phyloP scores from a whole-genome alignment of 2,888 invertebrate genomes.

The Pharmacophagus antenor region DNA sequence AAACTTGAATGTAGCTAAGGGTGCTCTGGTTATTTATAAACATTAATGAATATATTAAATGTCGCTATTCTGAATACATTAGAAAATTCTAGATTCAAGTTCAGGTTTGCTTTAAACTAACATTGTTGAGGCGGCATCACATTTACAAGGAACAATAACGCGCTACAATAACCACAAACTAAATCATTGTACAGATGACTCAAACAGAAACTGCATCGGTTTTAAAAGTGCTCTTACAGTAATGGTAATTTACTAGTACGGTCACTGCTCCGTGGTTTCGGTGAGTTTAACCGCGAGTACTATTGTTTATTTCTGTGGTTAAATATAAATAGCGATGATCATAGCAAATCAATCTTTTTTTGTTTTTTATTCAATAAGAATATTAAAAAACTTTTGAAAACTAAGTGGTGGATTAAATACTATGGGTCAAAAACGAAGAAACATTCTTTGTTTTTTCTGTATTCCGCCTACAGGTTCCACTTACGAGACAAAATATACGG shows the following conservation, averaged over 20 bases:
- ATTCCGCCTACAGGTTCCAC: too few relatives aligned
- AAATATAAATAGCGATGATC: conserved; percentile 8
- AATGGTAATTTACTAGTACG: conserved; percentile 5
- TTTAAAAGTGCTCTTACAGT: conserved; percentile 9
- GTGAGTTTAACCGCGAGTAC: conserved; percentile 14
- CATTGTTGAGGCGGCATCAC: conserved; percentile 1
- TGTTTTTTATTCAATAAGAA: not conserved
- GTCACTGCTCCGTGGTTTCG: conserved; percentile 13
- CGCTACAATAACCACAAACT: conserved; percentile 7
- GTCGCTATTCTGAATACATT: too few relatives aligned
- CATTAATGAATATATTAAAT: too few relatives aligned
- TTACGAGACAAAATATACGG: too few relatives aligned
- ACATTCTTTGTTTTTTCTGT: too few relatives aligned
- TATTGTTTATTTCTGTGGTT: conserved; percentile 17
- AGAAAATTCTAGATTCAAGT: not conserved
- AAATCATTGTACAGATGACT: conserved; percentile 4
- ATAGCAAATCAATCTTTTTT: not conserved
- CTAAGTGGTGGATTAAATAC: too few relatives aligned
- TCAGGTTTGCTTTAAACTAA: not conserved
- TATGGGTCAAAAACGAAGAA: too few relatives aligned
- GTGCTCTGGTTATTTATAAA: too few relatives aligned
- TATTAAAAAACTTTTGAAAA: not conserved
- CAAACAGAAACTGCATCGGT: conserved; percentile 2
- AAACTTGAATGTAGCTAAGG: too few relatives aligned
- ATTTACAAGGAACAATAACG: conserved; percentile 12